Base-by-base conservation (phyloP, 2,888 invertebrate genomes). In the Ochropacha duplaris region DNA sequence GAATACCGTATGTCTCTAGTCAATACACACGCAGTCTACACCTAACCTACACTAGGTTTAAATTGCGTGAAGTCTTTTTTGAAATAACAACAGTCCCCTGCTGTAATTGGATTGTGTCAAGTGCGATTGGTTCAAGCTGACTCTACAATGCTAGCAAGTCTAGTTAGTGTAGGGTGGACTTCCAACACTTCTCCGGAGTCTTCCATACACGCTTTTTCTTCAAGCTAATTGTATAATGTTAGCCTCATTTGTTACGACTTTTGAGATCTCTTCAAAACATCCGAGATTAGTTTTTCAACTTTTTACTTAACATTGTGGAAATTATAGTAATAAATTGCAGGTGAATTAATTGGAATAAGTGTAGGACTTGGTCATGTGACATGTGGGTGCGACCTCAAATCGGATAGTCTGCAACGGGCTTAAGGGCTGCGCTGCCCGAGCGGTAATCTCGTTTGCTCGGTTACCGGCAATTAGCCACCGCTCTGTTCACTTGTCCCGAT, bases 391-490 rank as follows among this genome's bases (percentile, higher is more conserved):
- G 52, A 26, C 44, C 44, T 2, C 50, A 61, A 58, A 54, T 59
- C 58, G 56, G 58, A 49, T 49, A 57, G 56, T 62, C 57, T 60
- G 56, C 54, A 59, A 57, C 57, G 50, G 51, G 57, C 55, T 59
- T 56, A 55, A 52, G 52, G 50, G 19, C 49, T 49, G 44, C 54
- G 58, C 61, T 59, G 57, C 24, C 59, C 59, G 51, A 56, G 56
- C 55, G 70, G 74, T 86, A 86, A 86, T 83, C 83, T 78, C 77
- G 71, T 87, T 87, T 87, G 83, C 78, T 75, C 81, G 74, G 79
- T 83, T 84, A 81, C 82, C 74, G 80, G 75, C 86, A 87, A 87
- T 88, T 88, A 88, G 81, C 74, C 71, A 69, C 70, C 74, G 72
- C 70, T 44, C 44, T 71, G 71, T 71, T 74, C 75, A 68, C 56